Conservation (phyloP, 2,797 vertebrate species). For the Mormyrus proboscirostris region DNA sequence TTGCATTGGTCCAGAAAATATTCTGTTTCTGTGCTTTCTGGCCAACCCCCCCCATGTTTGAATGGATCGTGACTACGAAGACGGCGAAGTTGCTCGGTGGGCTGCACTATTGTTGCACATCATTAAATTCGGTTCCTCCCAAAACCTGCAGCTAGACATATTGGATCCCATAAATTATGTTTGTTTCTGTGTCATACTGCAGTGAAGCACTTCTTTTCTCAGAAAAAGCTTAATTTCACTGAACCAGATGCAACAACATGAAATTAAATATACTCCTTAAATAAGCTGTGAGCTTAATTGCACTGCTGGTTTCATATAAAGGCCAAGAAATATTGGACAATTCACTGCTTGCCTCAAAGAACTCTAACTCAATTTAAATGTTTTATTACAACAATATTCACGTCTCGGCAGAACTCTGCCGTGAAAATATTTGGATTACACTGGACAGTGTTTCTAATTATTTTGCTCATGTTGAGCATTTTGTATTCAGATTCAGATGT, state of each 20-base stretch:
- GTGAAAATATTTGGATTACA: background rate
- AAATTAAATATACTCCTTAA: constrained; percentile 1
- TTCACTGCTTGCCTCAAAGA: background rate
- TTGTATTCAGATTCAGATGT: background rate
- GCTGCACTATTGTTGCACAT: background rate
- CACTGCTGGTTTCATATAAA: constrained; percentile 10
- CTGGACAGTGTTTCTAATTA: background rate
- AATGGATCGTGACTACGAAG: background rate
- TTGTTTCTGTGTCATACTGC: background rate
- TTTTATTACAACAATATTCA: background rate
- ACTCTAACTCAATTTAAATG: background rate
- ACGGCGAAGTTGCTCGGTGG: background rate
- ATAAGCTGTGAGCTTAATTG: background rate
- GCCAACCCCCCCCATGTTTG: background rate
- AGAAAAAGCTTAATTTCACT: background rate
- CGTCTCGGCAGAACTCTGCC: background rate
- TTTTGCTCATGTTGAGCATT: background rate
- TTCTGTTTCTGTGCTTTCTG: background rate
- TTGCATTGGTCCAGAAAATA: background rate
- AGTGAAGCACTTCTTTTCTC: background rate
- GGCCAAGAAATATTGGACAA: background rate
- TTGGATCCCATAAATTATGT: background rate
- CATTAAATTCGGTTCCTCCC: background rate
- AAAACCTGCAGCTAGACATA: background rate
- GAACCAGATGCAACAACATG: background rate